Evolutionary conservation across 2,888 invertebrate genomes (phyloP), one percentile per base, ranked within the genome.

Genomic region (Sipha maydis): DNA sequence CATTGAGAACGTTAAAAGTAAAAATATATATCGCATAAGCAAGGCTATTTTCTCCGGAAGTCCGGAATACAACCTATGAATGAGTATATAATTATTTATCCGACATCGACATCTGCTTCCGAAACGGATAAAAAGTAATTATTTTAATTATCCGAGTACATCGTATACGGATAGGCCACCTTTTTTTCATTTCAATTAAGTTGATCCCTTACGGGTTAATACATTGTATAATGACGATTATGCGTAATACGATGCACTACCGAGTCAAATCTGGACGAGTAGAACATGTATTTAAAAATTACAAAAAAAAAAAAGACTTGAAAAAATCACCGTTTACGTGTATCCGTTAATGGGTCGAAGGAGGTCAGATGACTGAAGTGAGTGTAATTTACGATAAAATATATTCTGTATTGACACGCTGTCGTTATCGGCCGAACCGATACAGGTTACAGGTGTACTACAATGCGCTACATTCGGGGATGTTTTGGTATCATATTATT

Each of bases 61-160:
- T 19, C 41, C 28, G 77, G 54, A 78, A 54, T 31, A 21, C 48
- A n/a, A 54, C 77, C 28, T 48, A 31, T 28, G 54, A 28, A n/a
- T 21, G 78, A 21, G 54, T 54, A 54, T 31, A 54, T 25, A 21
- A 78, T 54, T 78, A 54, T 78, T 48, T 31, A 78, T 78, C 54
- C 54, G 31, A 78, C 48, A 78, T 31, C 54, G 31, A 48, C 11
- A 78, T 54, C 48, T 28, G 31, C 25, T 61, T 61, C 61, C 31
- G 25, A 31, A 31, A 78, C 54, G 78, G 31, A 79, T 79, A 54
- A 54, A 31, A 78, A 78, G 78, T 78, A 78, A 78, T 54, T 54
- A 31, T 56, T 79, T 79, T 79, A 79, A 79, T 79, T 79, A 79
- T 79, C 79, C 79, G 54, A 31, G 56, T 79, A 25, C 14, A 34